phyloP scores from a whole-genome alignment of 2,797 vertebrate species.

The Cyclura pinguis region DNA sequence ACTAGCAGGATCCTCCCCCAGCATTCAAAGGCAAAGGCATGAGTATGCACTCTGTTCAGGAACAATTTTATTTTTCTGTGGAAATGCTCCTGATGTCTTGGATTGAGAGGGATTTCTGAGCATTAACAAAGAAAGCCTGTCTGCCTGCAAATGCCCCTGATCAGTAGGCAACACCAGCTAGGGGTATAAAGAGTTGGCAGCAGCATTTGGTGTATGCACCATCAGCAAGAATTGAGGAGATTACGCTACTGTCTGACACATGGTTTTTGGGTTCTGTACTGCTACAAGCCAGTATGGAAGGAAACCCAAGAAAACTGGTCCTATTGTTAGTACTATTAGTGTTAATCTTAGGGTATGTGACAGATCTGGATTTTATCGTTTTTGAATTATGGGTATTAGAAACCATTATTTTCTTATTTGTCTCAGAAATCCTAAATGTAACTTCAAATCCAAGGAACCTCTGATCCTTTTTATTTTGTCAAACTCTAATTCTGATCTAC shows the following conservation, averaged over 20 bases:
- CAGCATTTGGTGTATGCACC: neutral
- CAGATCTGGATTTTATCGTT: neutral
- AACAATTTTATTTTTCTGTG: constrained; percentile 41
- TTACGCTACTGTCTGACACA: neutral
- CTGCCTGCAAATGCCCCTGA: constrained; percentile 13
- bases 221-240: neutral
- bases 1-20: neutral
- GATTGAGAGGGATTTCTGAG: constrained; percentile 23
- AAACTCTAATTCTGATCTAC: too few relatives aligned
- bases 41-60: constrained; percentile 7
- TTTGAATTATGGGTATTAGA: neutral
- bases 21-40: neutral
- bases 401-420: neutral
- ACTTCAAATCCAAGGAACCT: neutral
- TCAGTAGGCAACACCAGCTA: constrained; percentile 17
- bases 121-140: constrained; percentile 16
- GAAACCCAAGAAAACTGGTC: too few relatives aligned
- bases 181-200: neutral
- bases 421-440: neutral
- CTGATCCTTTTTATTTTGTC: too few relatives aligned
- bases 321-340: too few relatives aligned
- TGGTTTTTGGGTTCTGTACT: neutral
- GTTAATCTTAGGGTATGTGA: neutral
- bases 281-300: too few relatives aligned
- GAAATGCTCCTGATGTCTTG: constrained; percentile 26